Base-by-base conservation (phyloP, 2,888 invertebrate species). In the Alitta virens region DNA sequence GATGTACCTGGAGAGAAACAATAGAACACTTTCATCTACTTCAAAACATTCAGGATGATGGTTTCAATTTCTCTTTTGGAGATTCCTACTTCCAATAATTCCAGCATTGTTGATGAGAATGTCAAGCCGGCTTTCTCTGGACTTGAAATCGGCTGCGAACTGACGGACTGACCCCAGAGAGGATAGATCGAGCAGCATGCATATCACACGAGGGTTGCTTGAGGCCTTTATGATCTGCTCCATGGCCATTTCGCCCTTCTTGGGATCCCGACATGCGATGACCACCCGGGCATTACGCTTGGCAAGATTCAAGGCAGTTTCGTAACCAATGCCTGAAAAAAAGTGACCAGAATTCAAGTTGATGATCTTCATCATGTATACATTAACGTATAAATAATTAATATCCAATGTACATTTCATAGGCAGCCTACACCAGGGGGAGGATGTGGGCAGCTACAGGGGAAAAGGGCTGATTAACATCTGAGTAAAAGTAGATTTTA, bases 251-350 rank as follows among this genome's bases (percentile, higher is more conserved):
- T 87, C 85, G 0, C 90, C 91, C 64, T 86, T 87, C 12, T 84
- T 83, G 18, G 89, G 73, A 76, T 89, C 87, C 72, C 93, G 84
- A 76, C 92, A 92, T 0, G 91, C 93, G 80, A 93, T 84, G 68
- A 93, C 58, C 12, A 71, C 70, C 33, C 67, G 50, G 16, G 68
- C 69, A 5, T 59, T 66, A 49, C 92, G 78, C 67, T 84, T 85
- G 0, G 88, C 90, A 51, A 93, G 82, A 66, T 90, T 89, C 67
- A 87, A 87, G 0, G 90, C 89, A 0, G 90, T 89, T 83, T 91
- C 90, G 73, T 88, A 87, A 0, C 93, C 94, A 63, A 94, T 88
- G 0, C 94, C 93, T 56, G 89, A 46, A 46, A 46, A 9, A 21
- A 9, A 46, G n/a, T n/a, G n/a, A n/a, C n/a, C n/a, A n/a, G n/a